Base-by-base conservation (phyloP, 2,113 vertebrate genomes). In the Melanostigma gelatinosum region DNA sequence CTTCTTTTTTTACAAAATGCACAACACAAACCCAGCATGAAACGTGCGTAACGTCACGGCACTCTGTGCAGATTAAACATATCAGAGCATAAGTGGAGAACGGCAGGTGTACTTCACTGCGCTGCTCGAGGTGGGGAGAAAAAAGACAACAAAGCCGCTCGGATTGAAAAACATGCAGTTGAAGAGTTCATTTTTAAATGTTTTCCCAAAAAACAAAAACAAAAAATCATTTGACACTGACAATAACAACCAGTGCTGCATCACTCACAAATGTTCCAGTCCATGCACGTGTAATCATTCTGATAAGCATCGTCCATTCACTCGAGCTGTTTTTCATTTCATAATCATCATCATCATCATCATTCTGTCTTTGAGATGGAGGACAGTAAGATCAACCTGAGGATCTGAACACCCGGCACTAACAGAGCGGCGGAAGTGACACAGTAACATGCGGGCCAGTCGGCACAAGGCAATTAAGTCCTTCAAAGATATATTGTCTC, bases 401-500 rank as follows among this genome's bases (percentile, higher is more conserved):
- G 5, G 10, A 44, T 42, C 24, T n/a, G 85, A 60, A 24, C 8
- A 50, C 29, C 2, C 6, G 10, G 54, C 34, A 62, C 54, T 38
- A 68, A 27, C 54, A 54, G 61, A 36, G 24, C 67, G 24, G 24
- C 66, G 44, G 50, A 46, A 46, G 44, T 27, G 67, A 77, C 48
- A 46, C 42, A 24, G 68, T 44, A 46, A 38, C 58, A 29, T 65
- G 54, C 24, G 34, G 63, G 42, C 24, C 36, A 16, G 66, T 52
- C 24, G 27, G 61, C 72, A 62, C 74, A 40, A 50, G 18, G 18
- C 74, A 71, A 80, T 89, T 76, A 82, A 58, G 61, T 65, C 52
- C 27, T 77, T 65, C 57, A 82, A 68, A 57, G 80, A 34, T 64
- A 32, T 71, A 78, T 58, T 69, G 80, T 80, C 80, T 87, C 64